Evolutionary conservation across 1,140 invertebrate genomes (phyloP).

Genomic region (Drosophila rufa): DNA sequence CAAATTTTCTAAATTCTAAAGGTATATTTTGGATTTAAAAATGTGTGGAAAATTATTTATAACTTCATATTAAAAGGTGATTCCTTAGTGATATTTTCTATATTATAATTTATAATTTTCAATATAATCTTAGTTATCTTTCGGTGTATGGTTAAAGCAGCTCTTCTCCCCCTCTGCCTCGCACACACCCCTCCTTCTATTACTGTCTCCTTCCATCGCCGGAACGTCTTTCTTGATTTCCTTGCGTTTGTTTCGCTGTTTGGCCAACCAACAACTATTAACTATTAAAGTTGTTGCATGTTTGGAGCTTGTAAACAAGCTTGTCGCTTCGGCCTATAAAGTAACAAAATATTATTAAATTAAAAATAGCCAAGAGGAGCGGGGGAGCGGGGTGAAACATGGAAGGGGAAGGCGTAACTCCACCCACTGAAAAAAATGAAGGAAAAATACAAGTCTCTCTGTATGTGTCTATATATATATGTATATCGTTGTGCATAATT

Average conservation of each 20-base stretch:
- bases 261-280: slow-evolving; percentile 53
- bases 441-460: slow-evolving; percentile 18
- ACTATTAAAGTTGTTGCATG: slow-evolving; percentile 79
- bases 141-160: slow-evolving; percentile 26
- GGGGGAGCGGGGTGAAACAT: background rate
- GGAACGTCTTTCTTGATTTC: slow-evolving; percentile 29
- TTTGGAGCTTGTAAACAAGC: slow-evolving; percentile 81
- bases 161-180: slow-evolving; percentile 8
- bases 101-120: background rate
- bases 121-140: background rate
- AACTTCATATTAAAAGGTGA: too few relatives aligned
- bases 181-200: background rate
- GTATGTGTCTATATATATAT: background rate
- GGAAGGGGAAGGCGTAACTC: slow-evolving; percentile 37
- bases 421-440: slow-evolving; percentile 26
- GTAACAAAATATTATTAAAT: slow-evolving; percentile 80
- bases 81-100: too few relatives aligned
- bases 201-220: slow-evolving; percentile 32
- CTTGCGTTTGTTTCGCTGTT: slow-evolving; percentile 46
- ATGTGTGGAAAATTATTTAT: too few relatives aligned
- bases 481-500: slow-evolving; percentile 59
- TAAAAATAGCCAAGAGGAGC: slow-evolving; percentile 56
- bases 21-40: too few relatives aligned
- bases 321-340: slow-evolving; percentile 79
- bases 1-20: too few relatives aligned